These are phyloP conservation scores for Argyrosomus japonicus DNA, from an alignment of 2,113 vertebrate genomes.

Conservation along the genomic window DNA sequence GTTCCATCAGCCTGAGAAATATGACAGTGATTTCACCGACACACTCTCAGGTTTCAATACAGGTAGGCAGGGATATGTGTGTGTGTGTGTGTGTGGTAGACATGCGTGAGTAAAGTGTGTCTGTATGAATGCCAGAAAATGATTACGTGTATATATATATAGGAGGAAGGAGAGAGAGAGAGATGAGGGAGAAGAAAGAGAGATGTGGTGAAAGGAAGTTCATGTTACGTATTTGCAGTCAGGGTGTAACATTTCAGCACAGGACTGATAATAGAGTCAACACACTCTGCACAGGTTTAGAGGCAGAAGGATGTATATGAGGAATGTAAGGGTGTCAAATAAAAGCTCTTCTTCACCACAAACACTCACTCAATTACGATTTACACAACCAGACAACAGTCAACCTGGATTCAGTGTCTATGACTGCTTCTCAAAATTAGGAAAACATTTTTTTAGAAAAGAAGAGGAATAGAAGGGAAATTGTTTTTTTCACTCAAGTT, in stretches of 20 bases:
- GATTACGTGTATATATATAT: background rate
- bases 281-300: constrained; percentile 75
- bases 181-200: constrained; percentile 15
- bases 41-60: constrained; percentile 60
- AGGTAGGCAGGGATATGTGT: constrained; percentile 22
- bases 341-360: constrained; percentile 38
- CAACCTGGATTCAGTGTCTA: background rate
- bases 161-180: constrained; percentile 9
- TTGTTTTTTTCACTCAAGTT: too few relatives aligned
- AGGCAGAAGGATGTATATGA: constrained; percentile 75
- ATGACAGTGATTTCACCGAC: constrained; percentile 67
- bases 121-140: constrained; percentile 13
- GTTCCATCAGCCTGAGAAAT: constrained; percentile 75
- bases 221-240: constrained; percentile 77
- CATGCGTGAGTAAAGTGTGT: constrained; percentile 16
- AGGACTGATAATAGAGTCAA: constrained; percentile 71
- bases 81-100: background rate
- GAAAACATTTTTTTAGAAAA: too few relatives aligned
- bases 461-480: too few relatives aligned
- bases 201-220: constrained; percentile 70
- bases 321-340: constrained; percentile 78
- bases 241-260: constrained; percentile 80
- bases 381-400: background rate
- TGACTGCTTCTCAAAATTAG: background rate
- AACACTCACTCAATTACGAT: background rate